A percentile compares a stretch with the other conserved stretches of the same genome.
phyloP scores from a whole-genome alignment of 2,113 vertebrate species.

The Pygathrix nemaeus region DNA sequence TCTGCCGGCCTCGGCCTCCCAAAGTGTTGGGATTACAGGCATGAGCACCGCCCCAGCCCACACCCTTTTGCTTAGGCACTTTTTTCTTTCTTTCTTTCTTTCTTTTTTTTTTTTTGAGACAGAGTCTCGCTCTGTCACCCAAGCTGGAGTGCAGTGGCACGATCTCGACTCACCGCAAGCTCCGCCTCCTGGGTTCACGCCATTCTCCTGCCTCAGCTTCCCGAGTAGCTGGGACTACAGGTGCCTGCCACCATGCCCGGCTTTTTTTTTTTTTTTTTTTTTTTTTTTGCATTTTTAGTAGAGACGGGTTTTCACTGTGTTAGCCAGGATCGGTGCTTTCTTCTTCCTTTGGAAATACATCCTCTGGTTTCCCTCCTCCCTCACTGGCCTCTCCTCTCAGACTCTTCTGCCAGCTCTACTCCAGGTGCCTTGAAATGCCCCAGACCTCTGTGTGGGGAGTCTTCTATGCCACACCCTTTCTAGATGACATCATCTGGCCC shows the following conservation, averaged over 20 bases:
- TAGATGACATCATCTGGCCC: neutral
- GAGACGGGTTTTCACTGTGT: no score
- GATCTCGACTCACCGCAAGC: no score
- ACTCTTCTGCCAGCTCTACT: neutral
- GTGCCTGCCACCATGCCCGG: accelerated
- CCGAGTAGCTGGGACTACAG: no score
- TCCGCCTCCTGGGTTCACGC: no score
- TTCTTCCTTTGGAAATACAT: neutral
- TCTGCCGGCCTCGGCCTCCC: neutral
- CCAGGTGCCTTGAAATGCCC: neutral
- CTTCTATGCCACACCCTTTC: neutral
- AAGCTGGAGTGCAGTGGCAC: no score
- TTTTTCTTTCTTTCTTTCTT: neutral
- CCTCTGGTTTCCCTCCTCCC: neutral
- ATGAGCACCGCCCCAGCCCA: neutral
- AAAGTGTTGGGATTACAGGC: neutral
- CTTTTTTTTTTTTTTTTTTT: no score
- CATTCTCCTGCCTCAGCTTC: no score
- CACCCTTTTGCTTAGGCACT: neutral
- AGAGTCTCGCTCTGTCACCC: no score
- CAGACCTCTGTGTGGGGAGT: neutral
- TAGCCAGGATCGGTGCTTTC: neutral
- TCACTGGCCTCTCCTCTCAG: neutral
- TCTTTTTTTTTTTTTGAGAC: no score
- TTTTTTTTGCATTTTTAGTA: no score